Conservation (phyloP, 2,888 invertebrate species). For the Orchestes rusci region DNA sequence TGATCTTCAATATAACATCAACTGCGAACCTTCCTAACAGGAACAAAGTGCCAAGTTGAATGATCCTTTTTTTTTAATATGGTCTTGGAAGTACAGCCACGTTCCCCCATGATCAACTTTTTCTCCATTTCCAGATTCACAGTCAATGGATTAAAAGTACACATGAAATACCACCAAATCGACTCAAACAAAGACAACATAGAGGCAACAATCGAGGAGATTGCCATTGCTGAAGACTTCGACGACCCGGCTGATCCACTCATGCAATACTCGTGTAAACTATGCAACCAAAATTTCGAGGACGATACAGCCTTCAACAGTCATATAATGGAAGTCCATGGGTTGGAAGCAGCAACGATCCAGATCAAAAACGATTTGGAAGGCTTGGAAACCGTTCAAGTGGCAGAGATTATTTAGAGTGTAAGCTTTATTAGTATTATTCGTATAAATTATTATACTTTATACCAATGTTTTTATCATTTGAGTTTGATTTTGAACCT, state of each 20-base stretch:
- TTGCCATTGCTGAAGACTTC: no score
- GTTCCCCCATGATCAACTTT: no score
- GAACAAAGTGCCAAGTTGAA: no score
- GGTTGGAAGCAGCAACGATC: constrained; percentile 25
- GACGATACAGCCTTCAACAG: constrained; percentile 34
- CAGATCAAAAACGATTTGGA: constrained; percentile 29
- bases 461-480: no score
- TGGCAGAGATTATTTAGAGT: constrained; percentile 41
- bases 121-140: constrained; percentile 35
- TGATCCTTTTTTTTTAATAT: no score
- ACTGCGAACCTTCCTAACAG: no score
- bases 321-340: constrained; percentile 26
- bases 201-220: constrained; percentile 15
- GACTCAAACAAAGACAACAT: constrained; percentile 2
- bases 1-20: no score
- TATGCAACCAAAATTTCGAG: constrained; percentile 39
- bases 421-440: no score
- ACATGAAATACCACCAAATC: constrained; percentile 38
- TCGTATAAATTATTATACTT: no score
- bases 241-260: no score
- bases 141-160: constrained; percentile 40
- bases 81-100: no score
- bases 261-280: constrained; percentile 34
- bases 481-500: no score
- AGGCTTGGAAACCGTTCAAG: constrained; percentile 39